A percentile compares a stretch with the other conserved stretches of the same genome.
These are phyloP conservation scores for Argopecten irradians DNA, from an alignment of 1,140 invertebrate genomes.

Conservation along the genomic window DNA sequence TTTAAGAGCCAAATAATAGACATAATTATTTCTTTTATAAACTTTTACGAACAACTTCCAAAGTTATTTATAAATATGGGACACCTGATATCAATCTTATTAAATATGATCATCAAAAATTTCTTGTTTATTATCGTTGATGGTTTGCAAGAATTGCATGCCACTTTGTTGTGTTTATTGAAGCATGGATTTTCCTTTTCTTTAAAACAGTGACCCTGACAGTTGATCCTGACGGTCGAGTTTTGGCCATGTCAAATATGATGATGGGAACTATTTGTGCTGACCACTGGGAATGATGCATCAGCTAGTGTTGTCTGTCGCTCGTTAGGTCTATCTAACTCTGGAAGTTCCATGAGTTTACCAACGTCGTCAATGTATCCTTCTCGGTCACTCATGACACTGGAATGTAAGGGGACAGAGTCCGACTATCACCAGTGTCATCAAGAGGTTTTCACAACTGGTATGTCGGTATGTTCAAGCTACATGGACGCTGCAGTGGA, in stretches of 20 bases:
- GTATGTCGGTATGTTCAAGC: background rate
- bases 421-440: background rate
- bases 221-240: background rate
- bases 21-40: too few species aligned
- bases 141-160: too few species aligned
- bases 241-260: background rate
- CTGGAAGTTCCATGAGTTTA: background rate
- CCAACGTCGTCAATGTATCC: background rate
- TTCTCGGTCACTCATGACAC: background rate
- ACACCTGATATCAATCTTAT: too few species aligned
- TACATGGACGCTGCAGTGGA: background rate
- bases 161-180: background rate
- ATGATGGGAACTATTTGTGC: background rate
- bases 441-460: background rate
- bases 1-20: too few species aligned
- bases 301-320: background rate
- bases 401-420: background rate
- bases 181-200: background rate
- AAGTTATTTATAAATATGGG: too few species aligned
- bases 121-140: too few species aligned
- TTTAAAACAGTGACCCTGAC: background rate
- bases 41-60: too few species aligned
- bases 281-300: background rate
- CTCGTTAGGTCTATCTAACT: background rate
- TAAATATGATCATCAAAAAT: too few species aligned